Evolutionary conservation across 2,113 vertebrate genomes (phyloP).

Genomic region (Fulmarus glacialis): DNA sequence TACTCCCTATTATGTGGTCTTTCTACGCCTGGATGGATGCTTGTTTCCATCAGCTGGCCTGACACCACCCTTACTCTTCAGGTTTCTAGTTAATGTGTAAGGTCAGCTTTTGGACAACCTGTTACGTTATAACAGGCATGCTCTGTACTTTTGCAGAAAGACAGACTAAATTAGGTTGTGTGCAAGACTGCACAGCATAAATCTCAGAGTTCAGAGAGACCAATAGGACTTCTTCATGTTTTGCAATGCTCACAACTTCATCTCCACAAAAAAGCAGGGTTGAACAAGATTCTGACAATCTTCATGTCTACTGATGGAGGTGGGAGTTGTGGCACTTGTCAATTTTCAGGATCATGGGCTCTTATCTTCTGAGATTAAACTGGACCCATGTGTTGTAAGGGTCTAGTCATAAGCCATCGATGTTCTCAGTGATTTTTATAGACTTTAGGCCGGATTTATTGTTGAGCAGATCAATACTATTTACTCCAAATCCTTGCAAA

Average conservation of each 20-base stretch:
- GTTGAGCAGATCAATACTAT: not conserved
- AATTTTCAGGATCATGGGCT: not conserved
- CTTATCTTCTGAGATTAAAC: not conserved
- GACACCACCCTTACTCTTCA: not conserved
- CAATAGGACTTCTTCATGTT: not conserved
- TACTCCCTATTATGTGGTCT: not conserved
- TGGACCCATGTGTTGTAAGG: not conserved
- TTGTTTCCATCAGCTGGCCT: not conserved
- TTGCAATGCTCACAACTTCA: not conserved
- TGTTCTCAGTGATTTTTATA: not conserved
- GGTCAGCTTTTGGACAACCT: not conserved
- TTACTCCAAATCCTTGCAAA: not conserved
- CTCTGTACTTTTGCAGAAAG: not conserved
- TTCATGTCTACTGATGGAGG: fast-evolving
- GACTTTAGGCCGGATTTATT: not conserved
- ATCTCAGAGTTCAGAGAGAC: not conserved
- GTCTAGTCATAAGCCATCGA: not conserved
- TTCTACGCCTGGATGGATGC: not conserved
- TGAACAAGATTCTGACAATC: not conserved
- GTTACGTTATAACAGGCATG: fast-evolving
- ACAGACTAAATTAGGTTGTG: not conserved
- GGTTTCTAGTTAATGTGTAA: not conserved
- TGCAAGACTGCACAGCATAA: not conserved
- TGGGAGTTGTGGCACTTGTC: not conserved
- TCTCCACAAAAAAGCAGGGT: not conserved